These are phyloP conservation scores for Horisme vitalbata DNA, from an alignment of 2,888 invertebrate genomes.

Conservation along the genomic window DNA sequence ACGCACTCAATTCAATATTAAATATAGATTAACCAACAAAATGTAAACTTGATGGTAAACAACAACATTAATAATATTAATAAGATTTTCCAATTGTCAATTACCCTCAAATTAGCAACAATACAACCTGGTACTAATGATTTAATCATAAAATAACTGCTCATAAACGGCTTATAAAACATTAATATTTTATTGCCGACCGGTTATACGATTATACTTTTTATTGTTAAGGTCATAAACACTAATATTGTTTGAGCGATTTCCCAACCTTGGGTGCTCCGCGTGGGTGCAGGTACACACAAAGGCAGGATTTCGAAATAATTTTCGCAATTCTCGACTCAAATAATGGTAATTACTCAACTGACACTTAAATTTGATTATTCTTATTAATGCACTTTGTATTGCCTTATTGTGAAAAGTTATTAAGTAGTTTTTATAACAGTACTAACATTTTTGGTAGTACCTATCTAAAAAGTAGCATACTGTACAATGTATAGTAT, in stretches of 20 bases:
- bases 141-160: slow-evolving; percentile 55
- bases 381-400: slow-evolving; percentile 29
- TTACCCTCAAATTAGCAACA: slow-evolving; percentile 46
- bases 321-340: slow-evolving; percentile 54
- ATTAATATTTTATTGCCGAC: slow-evolving; percentile 37
- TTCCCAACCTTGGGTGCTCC: slow-evolving; percentile 42
- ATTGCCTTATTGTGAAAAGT: slow-evolving; percentile 11
- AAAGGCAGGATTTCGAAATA: slow-evolving; percentile 52
- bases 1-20: too few relatives aligned
- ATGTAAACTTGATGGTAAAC: too few relatives aligned
- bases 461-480: too few relatives aligned
- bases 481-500: too few relatives aligned
- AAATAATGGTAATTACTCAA: slow-evolving; percentile 52
- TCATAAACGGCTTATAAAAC: slow-evolving; percentile 48
- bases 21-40: too few relatives aligned
- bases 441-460: background rate
- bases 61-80: too few relatives aligned
- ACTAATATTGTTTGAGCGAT: slow-evolving; percentile 26
- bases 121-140: slow-evolving; percentile 46
- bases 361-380: slow-evolving; percentile 33
- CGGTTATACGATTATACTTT: slow-evolving; percentile 27
- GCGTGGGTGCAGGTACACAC: slow-evolving; percentile 58
- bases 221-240: slow-evolving; percentile 26
- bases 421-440: slow-evolving; percentile 8
- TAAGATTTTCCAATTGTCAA: slow-evolving; percentile 6